Evolutionary conservation across 2,797 vertebrate genomes (phyloP), one percentile per base, ranked within the genome.

Genomic region (Oreortyx pictus): DNA sequence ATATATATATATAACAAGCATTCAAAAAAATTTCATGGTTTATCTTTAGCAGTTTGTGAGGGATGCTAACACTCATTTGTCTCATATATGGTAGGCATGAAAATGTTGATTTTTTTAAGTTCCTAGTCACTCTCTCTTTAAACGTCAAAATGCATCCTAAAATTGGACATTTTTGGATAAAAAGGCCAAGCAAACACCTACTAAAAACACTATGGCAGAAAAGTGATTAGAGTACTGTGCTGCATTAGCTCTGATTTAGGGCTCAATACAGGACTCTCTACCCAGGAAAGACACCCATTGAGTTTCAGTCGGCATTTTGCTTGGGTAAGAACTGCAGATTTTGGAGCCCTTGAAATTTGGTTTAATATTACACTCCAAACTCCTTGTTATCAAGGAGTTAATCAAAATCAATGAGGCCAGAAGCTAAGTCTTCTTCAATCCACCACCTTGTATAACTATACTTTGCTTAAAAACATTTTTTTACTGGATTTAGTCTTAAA

Each of bases 151-250:
- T 90, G 89, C 64, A 83, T 95, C 94, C 88, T 86, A 87, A 94
- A 88, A 75, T 82, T 81, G 94, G 90, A 87, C 90, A 70, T 59
- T 94, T 92, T 79, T 95, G 76, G 39, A 91, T 86, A 84, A 96
- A 93, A 96, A 97, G 86, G 68, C 89, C 88, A 94, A 94, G 90
- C 86, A 94, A 90, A 93, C 79, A 94, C 85, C 86, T 96, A 84
- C 91, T 89, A 96, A 97, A 98, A 94, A 97, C 93, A 96, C 86
- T 83, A 65, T n/a, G 88, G 95, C 96, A 97, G 96, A 93, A 95
- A 95, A 85, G 88, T 35, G 61, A 87, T 90, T 87, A 64, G 87
- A 92, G 56, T 90, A 95, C 95, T 52, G 6, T 81, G 89, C 94
- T 97, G 92, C 96, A 95, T 92, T 94, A 91, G 85, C 93, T 97